Conservation (phyloP, 2,888 invertebrate genomes). For the Meganola albula region DNA sequence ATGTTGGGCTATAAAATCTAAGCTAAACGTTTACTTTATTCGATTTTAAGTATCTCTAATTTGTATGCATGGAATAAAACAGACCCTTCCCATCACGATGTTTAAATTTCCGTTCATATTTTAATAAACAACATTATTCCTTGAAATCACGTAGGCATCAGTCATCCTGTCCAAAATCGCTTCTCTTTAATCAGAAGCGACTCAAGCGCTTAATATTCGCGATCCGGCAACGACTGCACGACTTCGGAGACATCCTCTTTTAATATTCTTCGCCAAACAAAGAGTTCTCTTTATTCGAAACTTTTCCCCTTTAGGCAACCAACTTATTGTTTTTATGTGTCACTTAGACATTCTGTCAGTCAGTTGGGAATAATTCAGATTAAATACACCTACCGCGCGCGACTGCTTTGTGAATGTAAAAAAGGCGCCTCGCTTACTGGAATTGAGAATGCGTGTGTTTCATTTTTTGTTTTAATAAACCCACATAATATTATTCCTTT, state of each 20-base stretch:
- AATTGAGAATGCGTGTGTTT: slow-evolving; percentile 64
- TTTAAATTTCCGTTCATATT: slow-evolving; percentile 67
- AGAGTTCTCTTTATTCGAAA: slow-evolving; percentile 52
- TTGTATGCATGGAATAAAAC: slow-evolving; percentile 58
- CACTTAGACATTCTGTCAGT: slow-evolving; percentile 67
- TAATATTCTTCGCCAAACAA: slow-evolving; percentile 61
- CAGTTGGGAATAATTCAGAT: slow-evolving; percentile 69
- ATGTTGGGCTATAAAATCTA: slow-evolving; percentile 42
- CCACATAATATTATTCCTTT: slow-evolving; percentile 60
- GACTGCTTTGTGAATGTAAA: slow-evolving; percentile 57
- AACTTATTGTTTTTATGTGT: slow-evolving; percentile 57
- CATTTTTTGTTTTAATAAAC: slow-evolving; percentile 70
- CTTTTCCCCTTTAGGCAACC: slow-evolving; percentile 49
- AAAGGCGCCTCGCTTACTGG: slow-evolving; percentile 49
- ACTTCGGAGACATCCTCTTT: slow-evolving; percentile 50
- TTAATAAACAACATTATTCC: slow-evolving; percentile 61
- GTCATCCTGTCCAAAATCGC: slow-evolving; percentile 67
- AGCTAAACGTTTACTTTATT: slow-evolving; percentile 55
- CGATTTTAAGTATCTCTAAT: slow-evolving; percentile 57
- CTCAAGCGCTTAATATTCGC: slow-evolving; percentile 58
- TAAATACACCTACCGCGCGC: slow-evolving; percentile 69
- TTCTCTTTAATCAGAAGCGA: slow-evolving; percentile 66
- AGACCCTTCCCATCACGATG: slow-evolving; percentile 66
- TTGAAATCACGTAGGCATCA: slow-evolving; percentile 61
- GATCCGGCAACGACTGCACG: slow-evolving; percentile 46